Evolutionary conservation across 2,113 vertebrate species (phyloP).

Genomic region (Equus przewalskii): DNA sequence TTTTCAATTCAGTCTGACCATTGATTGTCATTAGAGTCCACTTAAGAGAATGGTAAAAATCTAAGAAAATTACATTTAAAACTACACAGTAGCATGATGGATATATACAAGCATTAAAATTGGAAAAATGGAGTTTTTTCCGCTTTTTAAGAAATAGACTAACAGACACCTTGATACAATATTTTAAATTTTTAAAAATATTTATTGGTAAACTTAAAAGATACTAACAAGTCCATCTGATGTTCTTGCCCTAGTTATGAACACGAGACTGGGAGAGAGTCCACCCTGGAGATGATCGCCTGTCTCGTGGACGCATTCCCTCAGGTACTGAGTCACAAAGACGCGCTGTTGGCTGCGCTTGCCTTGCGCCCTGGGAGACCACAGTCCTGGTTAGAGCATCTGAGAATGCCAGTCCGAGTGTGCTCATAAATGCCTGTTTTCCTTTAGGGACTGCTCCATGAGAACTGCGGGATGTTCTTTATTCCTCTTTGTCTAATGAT

Average conservation of each 20-base stretch:
- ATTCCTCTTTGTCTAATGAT: slow-evolving; percentile 94
- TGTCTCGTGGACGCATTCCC: slow-evolving; percentile 95
- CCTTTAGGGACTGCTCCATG: slow-evolving; percentile 91
- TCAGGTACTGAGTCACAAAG: slow-evolving; percentile 86
- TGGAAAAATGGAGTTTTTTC: not conserved
- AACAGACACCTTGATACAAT: not conserved
- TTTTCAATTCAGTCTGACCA: not conserved
- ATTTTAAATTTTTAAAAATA: not conserved
- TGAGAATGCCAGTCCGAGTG: rapidly evolving
- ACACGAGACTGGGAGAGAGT: slow-evolving; percentile 96
- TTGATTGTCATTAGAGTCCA: not conserved
- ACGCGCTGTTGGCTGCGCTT: not conserved
- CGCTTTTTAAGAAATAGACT: not conserved
- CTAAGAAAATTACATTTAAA: not conserved
- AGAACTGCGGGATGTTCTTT: slow-evolving; percentile 94
- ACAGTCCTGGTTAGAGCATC: rapidly evolving
- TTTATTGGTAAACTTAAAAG: not conserved
- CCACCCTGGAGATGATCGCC: slow-evolving; percentile 95
- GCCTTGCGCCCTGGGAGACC: not conserved
- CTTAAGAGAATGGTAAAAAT: not conserved
- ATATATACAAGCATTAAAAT: not conserved
- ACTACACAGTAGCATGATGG: not conserved
- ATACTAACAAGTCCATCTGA: slow-evolving; percentile 53
- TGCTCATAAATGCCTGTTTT: not conserved
- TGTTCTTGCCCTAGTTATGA: slow-evolving; percentile 90